Base-by-base conservation (phyloP, 2,797 vertebrate genomes). In the Sebastiscus albofasciatus region DNA sequence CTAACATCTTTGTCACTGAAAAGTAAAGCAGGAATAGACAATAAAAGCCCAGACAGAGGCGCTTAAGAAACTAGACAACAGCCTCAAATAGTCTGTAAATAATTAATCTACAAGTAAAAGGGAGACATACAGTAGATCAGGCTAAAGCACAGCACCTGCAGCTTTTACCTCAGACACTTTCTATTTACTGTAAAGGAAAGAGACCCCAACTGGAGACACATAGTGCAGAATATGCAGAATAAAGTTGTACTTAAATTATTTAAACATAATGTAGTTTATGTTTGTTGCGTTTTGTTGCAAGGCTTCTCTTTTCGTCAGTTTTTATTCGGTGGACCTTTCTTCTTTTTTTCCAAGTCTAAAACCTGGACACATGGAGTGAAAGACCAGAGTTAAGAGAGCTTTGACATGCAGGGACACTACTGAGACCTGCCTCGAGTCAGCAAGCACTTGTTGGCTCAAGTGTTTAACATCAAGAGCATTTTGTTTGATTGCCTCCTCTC, bases 1-100 rank as follows among this genome's bases (percentile, higher is more conserved):
- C 59, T 82, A 72, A 70, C 31, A 64, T 31, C 52, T 78, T 74
- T 75, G 75, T 67, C 26, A 20, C 26, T 74, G 70, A 84, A 70
- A 75, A 49, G 33, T 24, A 65, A 68, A 64, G n/a, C 18, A 75
- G 26, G 12, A 33, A 67, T 56, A 46, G 5, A 74, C 34, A 58
- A 66, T 34, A 77, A 60, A 75, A 59, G 24, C 67, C 52, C 33
- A 78, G 68, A 84, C 64, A 36, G 58, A 72, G 5, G 20, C 4
- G 20, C 14, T 70, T 79, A 66, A 62, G 22, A 77, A 64, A 13
- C 22, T 65, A 87, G 83, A 77, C 85, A 64, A 33, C 12, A 39
- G 39, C 39, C 70, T 68, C 22, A 76, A 82, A 74, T 56, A 64
- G 65, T 36, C 11, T 0, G 14, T 66, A 26, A 76, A 82, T 69